Base-by-base conservation (phyloP, 2,113 vertebrate species). In the Microcebus lehilahytsara region DNA sequence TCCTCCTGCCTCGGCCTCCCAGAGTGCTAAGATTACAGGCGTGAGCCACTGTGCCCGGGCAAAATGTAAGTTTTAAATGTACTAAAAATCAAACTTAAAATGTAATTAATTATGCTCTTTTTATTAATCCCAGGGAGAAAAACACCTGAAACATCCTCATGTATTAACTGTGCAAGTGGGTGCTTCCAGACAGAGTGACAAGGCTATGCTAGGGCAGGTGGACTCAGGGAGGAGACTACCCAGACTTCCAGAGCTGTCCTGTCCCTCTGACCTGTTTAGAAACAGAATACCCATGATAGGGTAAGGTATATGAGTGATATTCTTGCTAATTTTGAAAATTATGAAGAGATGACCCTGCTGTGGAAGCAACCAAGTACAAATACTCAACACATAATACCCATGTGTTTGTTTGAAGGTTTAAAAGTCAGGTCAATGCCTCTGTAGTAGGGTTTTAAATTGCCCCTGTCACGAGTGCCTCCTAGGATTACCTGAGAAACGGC, bases 151-250 rank as follows among this genome's bases (percentile, higher is more conserved):
- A 51, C 49, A 60, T 53, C 34, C 10, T 10, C 5, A 10, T 42
- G 42, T 42, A 51, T 51, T 74, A 94, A 74, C n/a, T 64, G 10
- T 40, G 77, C 42, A 34, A 34, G 58, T 53, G 20, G 14, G 14
- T 22, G 66, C 17, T 88, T 42, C 34, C 1, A 2, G 6, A 14
- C 32, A 0, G 51, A 37, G 34, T 25, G n/a, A 60, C 5, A 16
- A 27, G 20, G 13, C 51, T 62, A 3, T 0, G 0, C 23, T 2
- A 30, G 62, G 25, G 34, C 25, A 60, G 72, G 20, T 27, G 64
- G 72, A 49, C 14, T 19, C 0, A 0, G 1, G 4, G 9, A 17
- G 14, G 60, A 30, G 42, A 12, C 40, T 30, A 5, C 11, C 2
- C 11, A 66, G 42, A 17, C 22, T 53, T 64, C 34, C 16, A 34